Evolutionary conservation across 2,113 vertebrate species (phyloP), one percentile per base, ranked within the genome.

Genomic region (Apteryx mantelli): DNA sequence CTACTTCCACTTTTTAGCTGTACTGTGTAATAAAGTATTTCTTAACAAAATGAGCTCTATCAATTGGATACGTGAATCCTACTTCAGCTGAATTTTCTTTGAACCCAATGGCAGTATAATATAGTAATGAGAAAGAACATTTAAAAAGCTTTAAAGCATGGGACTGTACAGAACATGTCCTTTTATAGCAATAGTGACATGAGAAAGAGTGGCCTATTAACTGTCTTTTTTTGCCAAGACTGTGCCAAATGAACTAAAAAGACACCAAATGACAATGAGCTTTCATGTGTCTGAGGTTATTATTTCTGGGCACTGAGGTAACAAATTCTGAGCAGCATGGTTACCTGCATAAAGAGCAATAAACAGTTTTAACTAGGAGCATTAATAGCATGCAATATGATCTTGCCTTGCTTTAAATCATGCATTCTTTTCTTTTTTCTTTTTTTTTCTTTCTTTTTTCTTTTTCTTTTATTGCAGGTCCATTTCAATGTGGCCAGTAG

Each of bases 151-250:
- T 64, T 92, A 78, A 84, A 87, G 48, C 5, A 5, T 5, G 38
- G 42, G 66, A 26, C 46, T 48, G 52, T 38, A n/a, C 38, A 87
- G 83, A 90, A 56, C 0, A 0, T 48, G 61, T n/a, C 25, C 50
- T 84, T 96, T 95, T 95, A 88, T 34, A 95, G 90, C 38, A 79
- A 38, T 48, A 88, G 53, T 65, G 91, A 91, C 82, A 76, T 68
- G 71, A 96, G 86, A 73, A 4, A 34, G 48, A 84, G 42, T 53
- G 82, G 86, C 61, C 83, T 86, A 92, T 81, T 77, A 86, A 55
- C 16, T 46, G 13, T 32, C 28, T 81, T 71, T 63, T 30, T 66
- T n/a, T 56, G 63, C 91, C 93, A 95, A 89, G 56, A 44, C 21
- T 25, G 32, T 64, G 71, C 60, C 88, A 96, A 85, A 87, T 38